Evolutionary conservation across 2,888 invertebrate species (phyloP), one percentile per base, ranked within the genome.

Genomic region (Oxycera nigricornis): DNA sequence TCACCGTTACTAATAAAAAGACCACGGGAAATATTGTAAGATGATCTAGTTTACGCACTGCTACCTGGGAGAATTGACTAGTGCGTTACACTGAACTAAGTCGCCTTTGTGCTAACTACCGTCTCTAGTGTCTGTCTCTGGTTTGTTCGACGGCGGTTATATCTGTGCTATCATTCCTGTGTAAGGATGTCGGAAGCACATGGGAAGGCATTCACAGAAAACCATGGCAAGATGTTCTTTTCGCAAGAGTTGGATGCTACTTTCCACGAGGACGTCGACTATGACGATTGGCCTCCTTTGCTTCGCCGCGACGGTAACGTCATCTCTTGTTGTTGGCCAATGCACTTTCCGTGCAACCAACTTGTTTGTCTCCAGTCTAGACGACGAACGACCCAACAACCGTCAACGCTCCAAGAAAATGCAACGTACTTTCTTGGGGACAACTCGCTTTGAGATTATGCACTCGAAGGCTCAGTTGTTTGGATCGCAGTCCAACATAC

Each of bases 311-410:
- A 28, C 30, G 59, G 59, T 39, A 72, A 39, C 59, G 72, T 59
- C 72, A 59, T 59, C 57, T 68, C 68, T 72, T 72, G 59, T 72
- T 72, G 55, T 72, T 72, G 72, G 72, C 57, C 72, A 72, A 72
- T 72, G 72, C 72, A 72, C 72, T 72, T 72, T 72, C 41, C n/a
- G 52, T 35, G 52, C 70, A 52, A 30, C 70, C 68, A 26, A 59
- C 55, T 72, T 72, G 72, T 72, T 72, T 72, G 72, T 72, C 59
- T 59, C 75, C 72, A 76, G 76, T 76, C 76, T 76, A 76, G 76
- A 76, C 76, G 65, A 65, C 65, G 30, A 24, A 39, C 65, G 61
- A 62, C 61, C 61, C 41, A 31, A 39, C 41, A 67, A 73, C 11
- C 26, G 39, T 39, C 6, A 7, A 39, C 39, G 67, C n/a, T n/a